These are phyloP conservation scores for Romanomermis culicivorax DNA, from an alignment of 2,888 invertebrate genomes.

Conservation along the genomic window DNA sequence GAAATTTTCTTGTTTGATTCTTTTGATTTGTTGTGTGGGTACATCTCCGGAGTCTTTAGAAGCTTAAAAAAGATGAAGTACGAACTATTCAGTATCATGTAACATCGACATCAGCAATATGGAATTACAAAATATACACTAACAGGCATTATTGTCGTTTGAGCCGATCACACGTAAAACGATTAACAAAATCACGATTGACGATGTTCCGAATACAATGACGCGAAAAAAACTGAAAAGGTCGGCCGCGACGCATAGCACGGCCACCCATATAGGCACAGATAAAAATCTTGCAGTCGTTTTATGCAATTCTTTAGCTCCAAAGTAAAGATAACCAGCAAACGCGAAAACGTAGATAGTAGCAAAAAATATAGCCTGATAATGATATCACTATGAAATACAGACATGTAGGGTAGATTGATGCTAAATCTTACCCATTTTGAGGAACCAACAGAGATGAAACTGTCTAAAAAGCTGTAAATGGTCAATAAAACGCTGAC, in stretches of 20 bases:
- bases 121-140: too few relatives aligned
- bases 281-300: constrained; percentile 22
- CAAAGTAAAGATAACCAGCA: constrained; percentile 23
- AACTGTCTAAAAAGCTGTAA: constrained; percentile 17
- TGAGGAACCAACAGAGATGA: constrained; percentile 19
- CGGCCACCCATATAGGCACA: constrained; percentile 25
- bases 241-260: constrained; percentile 18
- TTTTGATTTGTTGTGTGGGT: not conserved
- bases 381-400: not conserved
- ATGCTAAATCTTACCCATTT: constrained; percentile 16
- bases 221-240: constrained; percentile 23
- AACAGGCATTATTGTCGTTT: not conserved
- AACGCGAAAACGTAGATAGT: constrained; percentile 20
- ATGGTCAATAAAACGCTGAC: constrained; percentile 19
- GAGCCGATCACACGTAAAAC: constrained; percentile 18
- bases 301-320: constrained; percentile 19
- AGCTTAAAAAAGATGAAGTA: not conserved
- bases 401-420: too few relatives aligned
- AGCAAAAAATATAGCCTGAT: constrained; percentile 19
- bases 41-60: not conserved
- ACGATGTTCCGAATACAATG: constrained; percentile 18
- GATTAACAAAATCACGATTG: constrained; percentile 18
- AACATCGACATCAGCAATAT: too few relatives aligned
- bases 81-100: too few relatives aligned
- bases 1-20: constrained; percentile 5